Conservation (phyloP, 1,140 invertebrate genomes). For the Drosophila parabipectinata region DNA sequence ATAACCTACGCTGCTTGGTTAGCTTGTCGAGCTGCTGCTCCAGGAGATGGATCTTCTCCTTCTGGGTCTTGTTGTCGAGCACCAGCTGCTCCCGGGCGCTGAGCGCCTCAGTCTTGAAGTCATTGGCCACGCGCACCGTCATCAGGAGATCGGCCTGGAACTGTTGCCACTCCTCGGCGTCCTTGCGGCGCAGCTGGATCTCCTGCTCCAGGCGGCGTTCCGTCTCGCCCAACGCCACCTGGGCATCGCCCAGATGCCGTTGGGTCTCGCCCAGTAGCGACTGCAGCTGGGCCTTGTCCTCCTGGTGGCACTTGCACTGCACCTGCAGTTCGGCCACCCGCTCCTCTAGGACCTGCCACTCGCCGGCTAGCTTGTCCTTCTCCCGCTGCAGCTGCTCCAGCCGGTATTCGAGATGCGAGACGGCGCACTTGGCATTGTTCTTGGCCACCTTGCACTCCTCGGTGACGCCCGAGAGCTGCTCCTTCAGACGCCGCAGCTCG, state of each 20-base stretch:
- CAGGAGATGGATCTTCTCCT: conserved; percentile 90
- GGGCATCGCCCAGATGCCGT: conserved; percentile 87
- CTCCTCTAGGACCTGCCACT: conserved; percentile 90
- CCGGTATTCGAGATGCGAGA: conserved; percentile 92
- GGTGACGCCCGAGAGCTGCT: conserved; percentile 89
- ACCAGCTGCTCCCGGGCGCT: conserved; percentile 92
- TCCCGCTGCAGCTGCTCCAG: conserved; percentile 90
- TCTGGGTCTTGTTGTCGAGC: conserved; percentile 92
- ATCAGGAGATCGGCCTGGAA: conserved; percentile 96
- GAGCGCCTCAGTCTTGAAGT: conserved; percentile 95
- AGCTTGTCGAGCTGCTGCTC: conserved; percentile 92
- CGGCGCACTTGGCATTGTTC: conserved; percentile 92
- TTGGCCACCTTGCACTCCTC: conserved; percentile 92
- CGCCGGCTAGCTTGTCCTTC: conserved; percentile 88
- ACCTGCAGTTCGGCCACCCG: conserved; percentile 89
- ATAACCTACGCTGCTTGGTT: conserved; percentile 77
- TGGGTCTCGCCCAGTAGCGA: conserved; percentile 88
- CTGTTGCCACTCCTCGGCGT: conserved; percentile 95
- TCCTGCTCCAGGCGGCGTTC: conserved; percentile 87
- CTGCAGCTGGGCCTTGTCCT: conserved; percentile 90
- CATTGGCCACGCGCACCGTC: conserved; percentile 96
- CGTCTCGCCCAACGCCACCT: conserved; percentile 85
- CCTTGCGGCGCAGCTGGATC: conserved; percentile 86
- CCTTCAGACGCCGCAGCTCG: conserved; percentile 90
- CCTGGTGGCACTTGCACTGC: conserved; percentile 89